Conservation (phyloP, 2,888 invertebrate species). For the Anodontia alba region DNA sequence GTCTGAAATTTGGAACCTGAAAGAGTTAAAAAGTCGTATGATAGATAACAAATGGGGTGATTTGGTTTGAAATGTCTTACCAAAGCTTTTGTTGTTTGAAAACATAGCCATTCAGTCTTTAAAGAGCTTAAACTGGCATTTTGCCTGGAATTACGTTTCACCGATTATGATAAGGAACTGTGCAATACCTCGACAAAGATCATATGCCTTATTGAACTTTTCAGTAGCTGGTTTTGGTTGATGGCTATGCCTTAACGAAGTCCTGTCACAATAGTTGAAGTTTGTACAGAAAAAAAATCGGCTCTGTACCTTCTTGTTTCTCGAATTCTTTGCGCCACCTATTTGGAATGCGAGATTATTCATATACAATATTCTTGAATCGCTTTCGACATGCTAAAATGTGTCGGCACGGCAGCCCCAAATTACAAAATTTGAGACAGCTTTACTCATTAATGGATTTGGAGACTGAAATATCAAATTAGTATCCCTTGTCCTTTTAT, state of each 20-base stretch:
- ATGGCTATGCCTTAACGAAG: not conserved
- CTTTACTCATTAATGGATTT: not conserved
- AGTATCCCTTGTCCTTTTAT: too few species aligned
- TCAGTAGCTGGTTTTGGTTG: not conserved
- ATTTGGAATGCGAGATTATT: not conserved
- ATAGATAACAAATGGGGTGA: too few species aligned
- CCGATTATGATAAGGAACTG: not conserved
- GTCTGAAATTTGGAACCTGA: too few species aligned
- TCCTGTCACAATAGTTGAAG: not conserved
- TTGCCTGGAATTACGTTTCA: not conserved
- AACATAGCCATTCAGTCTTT: conserved; percentile 4
- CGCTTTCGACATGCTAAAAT: conserved; percentile 11
- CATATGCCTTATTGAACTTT: conserved; percentile 13
- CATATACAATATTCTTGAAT: not conserved
- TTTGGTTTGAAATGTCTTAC: too few species aligned
- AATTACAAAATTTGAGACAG: not conserved
- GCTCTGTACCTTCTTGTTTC: not conserved
- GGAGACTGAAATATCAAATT: too few species aligned
- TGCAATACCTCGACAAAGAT: conserved; percentile 1
- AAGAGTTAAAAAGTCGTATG: too few species aligned
- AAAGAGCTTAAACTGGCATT: not conserved
- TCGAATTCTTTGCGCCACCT: conserved; percentile 14
- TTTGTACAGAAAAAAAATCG: not conserved
- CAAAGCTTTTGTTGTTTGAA: not conserved
- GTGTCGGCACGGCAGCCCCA: not conserved